Conservation (phyloP, 2,113 vertebrate genomes). For the Callocephalon fimbriatum region DNA sequence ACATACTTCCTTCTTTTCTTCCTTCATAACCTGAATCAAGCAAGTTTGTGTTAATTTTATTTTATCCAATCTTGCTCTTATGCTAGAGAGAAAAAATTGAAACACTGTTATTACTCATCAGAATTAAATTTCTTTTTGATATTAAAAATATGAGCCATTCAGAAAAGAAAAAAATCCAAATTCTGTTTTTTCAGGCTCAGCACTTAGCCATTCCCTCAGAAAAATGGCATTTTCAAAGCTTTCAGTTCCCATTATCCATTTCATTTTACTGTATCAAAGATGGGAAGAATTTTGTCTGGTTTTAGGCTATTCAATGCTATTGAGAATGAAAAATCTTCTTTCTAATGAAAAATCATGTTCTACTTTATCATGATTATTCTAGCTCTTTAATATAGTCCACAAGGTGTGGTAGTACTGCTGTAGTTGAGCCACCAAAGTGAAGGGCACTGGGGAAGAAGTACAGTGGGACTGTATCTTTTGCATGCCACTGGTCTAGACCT, state of each 20-base stretch:
- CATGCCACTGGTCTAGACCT: neutral
- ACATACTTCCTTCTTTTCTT: neutral
- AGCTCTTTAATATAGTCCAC: neutral
- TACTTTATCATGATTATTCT: neutral
- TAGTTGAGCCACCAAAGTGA: accelerated
- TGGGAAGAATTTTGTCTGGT: neutral
- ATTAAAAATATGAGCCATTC: neutral
- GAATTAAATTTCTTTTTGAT: neutral
- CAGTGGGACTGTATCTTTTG: neutral
- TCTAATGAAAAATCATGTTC: neutral
- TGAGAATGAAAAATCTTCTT: constrained; percentile 1
- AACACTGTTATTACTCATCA: neutral
- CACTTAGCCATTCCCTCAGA: neutral
- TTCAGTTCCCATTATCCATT: neutral
- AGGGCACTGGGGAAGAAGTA: neutral
- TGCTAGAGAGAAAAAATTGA: neutral
- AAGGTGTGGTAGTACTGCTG: neutral
- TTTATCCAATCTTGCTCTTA: neutral
- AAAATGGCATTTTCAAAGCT: neutral
- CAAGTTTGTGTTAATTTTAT: neutral
- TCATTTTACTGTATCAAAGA: neutral
- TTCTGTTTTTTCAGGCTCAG: neutral
- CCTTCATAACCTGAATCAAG: neutral
- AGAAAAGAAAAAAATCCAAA: neutral
- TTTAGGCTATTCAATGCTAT: neutral